Percentiles rank a stretch among this genome's conserved stretches.
Conservation (phyloP, 2,888 invertebrate species). For the Endotricha flammealis region DNA sequence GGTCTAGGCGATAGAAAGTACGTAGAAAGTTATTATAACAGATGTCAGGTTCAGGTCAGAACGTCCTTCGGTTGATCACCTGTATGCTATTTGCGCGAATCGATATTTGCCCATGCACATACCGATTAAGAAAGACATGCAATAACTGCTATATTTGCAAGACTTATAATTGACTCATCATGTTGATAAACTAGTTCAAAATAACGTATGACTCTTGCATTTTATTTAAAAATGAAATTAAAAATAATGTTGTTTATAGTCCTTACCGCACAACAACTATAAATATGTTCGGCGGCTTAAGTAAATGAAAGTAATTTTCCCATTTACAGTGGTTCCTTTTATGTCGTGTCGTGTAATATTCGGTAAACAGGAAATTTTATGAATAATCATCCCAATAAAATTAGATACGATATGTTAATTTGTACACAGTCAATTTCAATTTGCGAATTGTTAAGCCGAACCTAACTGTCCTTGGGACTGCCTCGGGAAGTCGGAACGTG, state of each 20-base stretch:
- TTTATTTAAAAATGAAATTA: neutral
- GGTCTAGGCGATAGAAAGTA: too few relatives aligned
- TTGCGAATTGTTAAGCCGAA: too few relatives aligned
- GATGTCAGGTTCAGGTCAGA: neutral
- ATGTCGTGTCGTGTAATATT: too few relatives aligned
- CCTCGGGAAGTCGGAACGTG: too few relatives aligned
- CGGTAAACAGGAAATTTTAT: too few relatives aligned
- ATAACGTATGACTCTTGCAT: neutral
- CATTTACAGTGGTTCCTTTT: too few relatives aligned
- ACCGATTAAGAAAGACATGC: neutral
- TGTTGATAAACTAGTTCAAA: neutral
- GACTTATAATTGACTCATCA: too few relatives aligned
- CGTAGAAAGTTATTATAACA: too few relatives aligned
- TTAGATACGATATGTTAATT: too few relatives aligned
- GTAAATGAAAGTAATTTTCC: neutral
- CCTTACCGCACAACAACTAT: neutral
- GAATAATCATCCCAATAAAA: too few relatives aligned
- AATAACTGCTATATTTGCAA: slow-evolving; percentile 1
- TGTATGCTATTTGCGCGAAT: neutral
- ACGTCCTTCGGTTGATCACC: slow-evolving; percentile 4
- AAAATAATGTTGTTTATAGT: neutral
- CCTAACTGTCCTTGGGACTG: too few relatives aligned
- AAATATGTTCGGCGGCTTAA: neutral
- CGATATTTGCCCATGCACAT: slow-evolving; percentile 6
- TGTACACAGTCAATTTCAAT: too few relatives aligned